Evolutionary conservation across 2,888 invertebrate genomes (phyloP), one percentile per base, ranked within the genome.

Genomic region (Apotomis capreana): DNA sequence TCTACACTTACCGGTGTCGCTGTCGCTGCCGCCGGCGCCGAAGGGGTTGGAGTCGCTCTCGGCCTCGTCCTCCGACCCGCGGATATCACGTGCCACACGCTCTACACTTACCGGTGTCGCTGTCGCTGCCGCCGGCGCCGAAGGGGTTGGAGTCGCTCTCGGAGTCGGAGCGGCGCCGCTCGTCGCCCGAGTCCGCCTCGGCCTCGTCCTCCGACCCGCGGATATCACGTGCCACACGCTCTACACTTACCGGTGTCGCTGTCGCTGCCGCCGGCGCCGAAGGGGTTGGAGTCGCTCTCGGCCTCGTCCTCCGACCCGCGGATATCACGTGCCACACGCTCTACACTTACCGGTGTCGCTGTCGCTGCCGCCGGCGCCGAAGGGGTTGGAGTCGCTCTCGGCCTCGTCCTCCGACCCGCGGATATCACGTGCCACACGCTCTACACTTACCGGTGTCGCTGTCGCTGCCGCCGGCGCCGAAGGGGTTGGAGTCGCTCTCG

Each of bases 41-140:
- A 95, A 96, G 84, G 97, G 97, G 92, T 98, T 97, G 83, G 97
- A 97, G 87, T 97, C 97, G 77, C 95, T 95, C 65, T 77, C 75
- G n/a, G 75, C 9, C 8, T 44, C 52, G 52, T 52, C 52, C 9
- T 52, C 52, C 0, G 95, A 95, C 69, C 94, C 95, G 10, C 95
- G 95, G 79, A 95, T 94, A 71, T 44, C 13, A n/a, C n/a, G 44
- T 65, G 26, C 26, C 26, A 15, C 26, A 26, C 26, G 26, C 2
- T 26, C 26, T 26, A 26, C 26, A 26, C 26, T 26, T 26, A 71
- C 95, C 95, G 77, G 95, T 95, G 81, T 96, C 96, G 36, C 95
- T 95, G 79, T 95, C 95, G 78, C 94, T 94, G 78, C 95, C 95
- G 78, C 95, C 97, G 74, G 95, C 95, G 75, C 95, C 95, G 80